Evolutionary conservation across 2,113 vertebrate genomes (phyloP).

Genomic region (Machaerirhynchus nigripectus): DNA sequence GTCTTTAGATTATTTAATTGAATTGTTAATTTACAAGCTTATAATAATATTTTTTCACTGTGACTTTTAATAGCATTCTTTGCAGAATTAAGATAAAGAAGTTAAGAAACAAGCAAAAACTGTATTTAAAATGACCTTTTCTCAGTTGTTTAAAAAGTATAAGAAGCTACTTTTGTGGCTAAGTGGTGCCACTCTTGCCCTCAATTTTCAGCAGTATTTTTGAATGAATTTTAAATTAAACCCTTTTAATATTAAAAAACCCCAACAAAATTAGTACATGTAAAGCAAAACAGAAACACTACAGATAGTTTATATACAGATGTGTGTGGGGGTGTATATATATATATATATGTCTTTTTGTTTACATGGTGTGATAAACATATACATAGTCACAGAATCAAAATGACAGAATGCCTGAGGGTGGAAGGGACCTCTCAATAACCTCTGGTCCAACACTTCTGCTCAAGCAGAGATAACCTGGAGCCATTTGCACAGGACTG

Average conservation of each 20-base stretch:
- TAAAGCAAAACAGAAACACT: neutral
- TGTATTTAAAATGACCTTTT: neutral
- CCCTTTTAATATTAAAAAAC: neutral
- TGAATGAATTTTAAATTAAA: neutral
- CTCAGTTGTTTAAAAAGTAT: neutral
- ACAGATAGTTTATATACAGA: neutral
- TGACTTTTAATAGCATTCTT: neutral
- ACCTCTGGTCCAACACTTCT: neutral
- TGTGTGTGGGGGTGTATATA: accelerated
- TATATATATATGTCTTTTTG: neutral
- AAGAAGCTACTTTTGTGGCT: neutral
- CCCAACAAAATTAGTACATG: neutral
- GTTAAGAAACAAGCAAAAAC: neutral
- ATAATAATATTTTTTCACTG: neutral
- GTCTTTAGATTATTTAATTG: neutral
- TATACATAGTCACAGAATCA: neutral
- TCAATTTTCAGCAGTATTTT: neutral
- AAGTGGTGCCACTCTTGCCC: neutral
- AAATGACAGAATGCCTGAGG: neutral
- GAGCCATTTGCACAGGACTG: neutral
- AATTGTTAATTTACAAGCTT: neutral
- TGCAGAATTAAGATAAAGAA: neutral
- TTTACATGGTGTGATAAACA: neutral
- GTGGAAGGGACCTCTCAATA: neutral
- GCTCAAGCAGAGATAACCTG: neutral